phyloP scores from a whole-genome alignment of 2,113 vertebrate species.

The Serilophus lunatus region DNA sequence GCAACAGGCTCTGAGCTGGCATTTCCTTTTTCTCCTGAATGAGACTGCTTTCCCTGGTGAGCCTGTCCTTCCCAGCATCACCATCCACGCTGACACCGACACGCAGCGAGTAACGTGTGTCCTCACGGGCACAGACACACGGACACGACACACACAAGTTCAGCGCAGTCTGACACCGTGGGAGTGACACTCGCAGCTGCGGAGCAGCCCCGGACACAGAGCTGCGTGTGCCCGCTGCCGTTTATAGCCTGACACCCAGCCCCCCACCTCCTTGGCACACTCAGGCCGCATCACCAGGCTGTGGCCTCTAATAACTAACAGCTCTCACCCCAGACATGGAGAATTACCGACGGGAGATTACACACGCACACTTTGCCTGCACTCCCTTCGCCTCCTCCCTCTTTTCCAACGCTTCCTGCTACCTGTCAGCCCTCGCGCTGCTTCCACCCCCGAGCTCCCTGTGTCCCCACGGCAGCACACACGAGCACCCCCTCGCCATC shows the following conservation, averaged over 20 bases:
- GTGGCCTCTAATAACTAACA: not conserved
- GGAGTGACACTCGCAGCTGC: conserved; percentile 77
- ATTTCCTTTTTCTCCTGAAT: conserved; percentile 33
- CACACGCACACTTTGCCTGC: not conserved
- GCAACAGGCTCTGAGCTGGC: conserved; percentile 45
- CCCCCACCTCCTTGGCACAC: not conserved
- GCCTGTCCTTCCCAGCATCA: not conserved
- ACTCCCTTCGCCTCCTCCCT: not conserved
- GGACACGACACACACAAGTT: not conserved
- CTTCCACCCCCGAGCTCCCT: not conserved
- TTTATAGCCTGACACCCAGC: conserved; percentile 71
- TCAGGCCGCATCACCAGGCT: not conserved
- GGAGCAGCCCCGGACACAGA: not conserved
- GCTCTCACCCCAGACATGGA: not conserved
- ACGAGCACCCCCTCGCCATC: not conserved
- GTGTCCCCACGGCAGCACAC: not conserved
- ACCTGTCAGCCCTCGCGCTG: not conserved
- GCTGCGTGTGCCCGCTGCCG: conserved; percentile 48
- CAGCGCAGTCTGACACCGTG: not conserved
- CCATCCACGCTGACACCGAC: not conserved
- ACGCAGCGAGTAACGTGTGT: not conserved
- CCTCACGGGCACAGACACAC: not conserved
- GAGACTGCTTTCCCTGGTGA: conserved; percentile 15
- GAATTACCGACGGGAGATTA: not conserved
- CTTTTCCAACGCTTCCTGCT: not conserved